Base-by-base conservation (phyloP, 2,113 vertebrate genomes). In the Ploceus nigricollis region DNA sequence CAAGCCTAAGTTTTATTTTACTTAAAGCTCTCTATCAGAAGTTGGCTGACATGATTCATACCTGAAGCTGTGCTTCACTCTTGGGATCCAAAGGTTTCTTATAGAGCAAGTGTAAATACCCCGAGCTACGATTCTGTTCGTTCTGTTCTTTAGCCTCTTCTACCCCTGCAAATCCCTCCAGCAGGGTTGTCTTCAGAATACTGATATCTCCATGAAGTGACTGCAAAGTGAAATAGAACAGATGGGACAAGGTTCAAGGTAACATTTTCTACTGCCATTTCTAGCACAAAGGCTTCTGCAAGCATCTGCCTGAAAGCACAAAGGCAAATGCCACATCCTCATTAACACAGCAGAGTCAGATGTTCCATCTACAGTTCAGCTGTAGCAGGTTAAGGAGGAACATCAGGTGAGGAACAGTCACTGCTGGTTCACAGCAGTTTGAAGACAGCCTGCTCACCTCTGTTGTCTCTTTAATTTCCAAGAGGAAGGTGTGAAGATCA, bases 401-500 rank as follows among this genome's bases (percentile, higher is more conserved):
- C 31, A 66, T 28, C 63, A 82, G 54, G 75, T 35, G n/a, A 90
- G 37, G 47, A 78, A 65, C 17, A 73, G 57, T 28, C 87, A 64
- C 21, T 65, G 63, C 47, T 63, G 54, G 30, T 14, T 89, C 70
- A 31, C 37, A 48, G 40, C 37, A 48, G 40, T 13, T 78, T 63
- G 84, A 70, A 80, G 42, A 68, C 6, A 7, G 7, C 25, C 57
- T 80, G 69, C 96, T 72, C 87, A 99, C 99, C 99, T 99, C 99
- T 3, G 99, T 99, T 39, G 99, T 99, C 95, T 99, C 99, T 82
- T 99, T 99, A 53, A 99, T 99, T 96, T 99, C 98, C 96, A 99
- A 90, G 20, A 99, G 98, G 89, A 99, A 99, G 82, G 98, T 89
- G 71, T 99, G 98, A 33, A 99, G 96, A 76, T 98, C 98, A 10